Base-by-base conservation (phyloP, 1,140 invertebrate genomes). In the Cheumatopsyche charites region DNA sequence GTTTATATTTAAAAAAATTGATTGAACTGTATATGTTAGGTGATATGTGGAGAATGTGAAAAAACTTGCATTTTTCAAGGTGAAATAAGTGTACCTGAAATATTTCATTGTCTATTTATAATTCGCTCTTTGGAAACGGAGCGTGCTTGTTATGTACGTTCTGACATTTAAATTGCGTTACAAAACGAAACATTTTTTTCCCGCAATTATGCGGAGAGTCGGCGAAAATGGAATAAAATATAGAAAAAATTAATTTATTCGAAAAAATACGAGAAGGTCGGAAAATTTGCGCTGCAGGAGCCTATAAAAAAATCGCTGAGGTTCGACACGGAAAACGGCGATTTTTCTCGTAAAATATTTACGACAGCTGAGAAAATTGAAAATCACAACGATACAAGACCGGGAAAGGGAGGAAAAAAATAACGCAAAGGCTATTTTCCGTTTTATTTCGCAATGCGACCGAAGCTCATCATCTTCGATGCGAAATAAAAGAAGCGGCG, bases 171-270 rank as follows among this genome's bases (percentile, higher is more conserved):
- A 58, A 58, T 58, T 36, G 29, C 9, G 29, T 36, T 36, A 9
- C 29, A 36, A 36, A 36, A 29, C 23, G 19, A 26, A 62, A 36
- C 23, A n/a, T 29, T 62, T 62, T 58, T 62, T 21, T 3, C 9
- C 17, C 23, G 58, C 47, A 52, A 17, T 52, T 17, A 52, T 52
- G 47, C 47, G 47, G 47, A 52, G 19, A 52, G 47, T 15, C n/a
- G 19, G 47, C 47, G 47, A 52, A 52, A 52, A 52, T 17, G 47
- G 47, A 52, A 52, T 17, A 52, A 7, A 52, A 52, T 52, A 52
- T 36, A 36, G 9, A n/a, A 36, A 3, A 1, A 52, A 17, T 52
- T 52, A 52, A 52, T 52, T 52, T 52, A 52, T 52, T 52, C 45
- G 45, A 7, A 52, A 52, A 36, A 52, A 52, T 17, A 52, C 2